Conservation (phyloP, 1,140 invertebrate genomes). For the Centruroides sculpturatus region DNA sequence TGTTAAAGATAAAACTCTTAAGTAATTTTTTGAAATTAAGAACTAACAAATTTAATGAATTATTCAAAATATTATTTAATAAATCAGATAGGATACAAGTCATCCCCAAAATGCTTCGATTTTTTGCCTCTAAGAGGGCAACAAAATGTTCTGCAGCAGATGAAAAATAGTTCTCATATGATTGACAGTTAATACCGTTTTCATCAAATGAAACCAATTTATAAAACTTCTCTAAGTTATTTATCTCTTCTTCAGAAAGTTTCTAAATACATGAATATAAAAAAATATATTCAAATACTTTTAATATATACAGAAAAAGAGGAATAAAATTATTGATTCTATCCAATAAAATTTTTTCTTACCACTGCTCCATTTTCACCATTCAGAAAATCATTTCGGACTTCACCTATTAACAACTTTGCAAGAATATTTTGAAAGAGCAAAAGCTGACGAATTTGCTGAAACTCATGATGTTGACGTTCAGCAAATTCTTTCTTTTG, state of each 20-base stretch:
- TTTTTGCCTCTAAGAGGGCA: conserved; percentile 61
- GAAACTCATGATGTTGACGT: conserved; percentile 44
- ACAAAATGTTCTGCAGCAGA: conserved; percentile 65
- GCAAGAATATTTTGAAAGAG: conserved; percentile 53
- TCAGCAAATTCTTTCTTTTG: conserved; percentile 53
- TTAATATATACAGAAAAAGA: too few species aligned
- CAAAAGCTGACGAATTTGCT: conserved; percentile 41
- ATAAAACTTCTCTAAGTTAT: conserved; percentile 52
- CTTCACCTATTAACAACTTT: conserved; percentile 51
- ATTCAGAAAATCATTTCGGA: conserved; percentile 62
- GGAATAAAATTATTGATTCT: background rate
- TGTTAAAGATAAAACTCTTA: background rate
- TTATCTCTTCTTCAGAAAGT: conserved; percentile 54
- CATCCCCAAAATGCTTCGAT: conserved; percentile 51
- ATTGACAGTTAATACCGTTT: too few species aligned
- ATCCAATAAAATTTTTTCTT: conserved; percentile 9
- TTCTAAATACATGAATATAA: conserved; percentile 27
- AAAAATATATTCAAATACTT: too few species aligned
- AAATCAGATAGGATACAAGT: conserved; percentile 36
- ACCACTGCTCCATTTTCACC: conserved; percentile 61
- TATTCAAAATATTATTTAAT: too few species aligned
- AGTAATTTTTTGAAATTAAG: too few species aligned
- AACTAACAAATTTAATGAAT: too few species aligned
- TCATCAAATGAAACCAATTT: conserved; percentile 31
- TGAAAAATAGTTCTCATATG: conserved; percentile 38